phyloP scores from a whole-genome alignment of 2,888 invertebrate genomes.

The Zaprionus bogoriensis region DNA sequence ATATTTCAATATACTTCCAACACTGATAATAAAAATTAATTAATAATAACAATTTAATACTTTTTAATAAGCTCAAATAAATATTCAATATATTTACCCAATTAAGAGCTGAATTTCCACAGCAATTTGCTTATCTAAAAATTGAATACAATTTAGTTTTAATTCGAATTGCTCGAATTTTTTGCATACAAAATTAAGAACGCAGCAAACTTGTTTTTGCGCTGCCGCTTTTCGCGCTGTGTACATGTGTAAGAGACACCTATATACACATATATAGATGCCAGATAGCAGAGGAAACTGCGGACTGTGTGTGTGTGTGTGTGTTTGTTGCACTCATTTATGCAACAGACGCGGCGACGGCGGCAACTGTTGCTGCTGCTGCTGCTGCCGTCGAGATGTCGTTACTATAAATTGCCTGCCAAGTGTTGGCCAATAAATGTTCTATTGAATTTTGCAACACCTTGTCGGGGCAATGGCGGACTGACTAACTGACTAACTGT shows the following conservation, averaged over 20 bases:
- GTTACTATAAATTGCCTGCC: constrained; percentile 65
- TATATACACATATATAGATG: constrained; percentile 2
- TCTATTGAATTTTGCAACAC: constrained; percentile 73
- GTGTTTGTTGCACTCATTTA: constrained; percentile 57
- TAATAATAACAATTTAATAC: no score
- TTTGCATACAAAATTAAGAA: neutral
- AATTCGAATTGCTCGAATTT: neutral
- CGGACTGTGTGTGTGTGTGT: constrained; percentile 14
- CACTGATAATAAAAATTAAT: no score
- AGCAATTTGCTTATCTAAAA: no score
- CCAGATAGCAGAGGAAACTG: constrained; percentile 18
- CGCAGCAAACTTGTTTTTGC: neutral
- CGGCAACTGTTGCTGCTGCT: neutral
- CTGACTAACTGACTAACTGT: constrained; percentile 73
- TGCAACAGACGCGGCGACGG: constrained; percentile 51
- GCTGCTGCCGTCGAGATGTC: neutral
- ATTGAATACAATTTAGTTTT: neutral
- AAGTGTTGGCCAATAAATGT: constrained; percentile 73
- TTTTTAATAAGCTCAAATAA: no score
- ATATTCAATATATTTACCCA: no score
- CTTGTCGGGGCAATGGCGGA: constrained; percentile 62
- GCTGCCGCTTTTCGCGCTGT: neutral
- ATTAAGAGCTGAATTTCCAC: no score
- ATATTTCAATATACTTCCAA: no score
- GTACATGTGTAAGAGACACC: neutral